Percentiles rank a stretch among this genome's conserved stretches.
These are phyloP conservation scores for Pterobdella sp. DNA, from an alignment of 2,888 invertebrate species.

Conservation along the genomic window DNA sequence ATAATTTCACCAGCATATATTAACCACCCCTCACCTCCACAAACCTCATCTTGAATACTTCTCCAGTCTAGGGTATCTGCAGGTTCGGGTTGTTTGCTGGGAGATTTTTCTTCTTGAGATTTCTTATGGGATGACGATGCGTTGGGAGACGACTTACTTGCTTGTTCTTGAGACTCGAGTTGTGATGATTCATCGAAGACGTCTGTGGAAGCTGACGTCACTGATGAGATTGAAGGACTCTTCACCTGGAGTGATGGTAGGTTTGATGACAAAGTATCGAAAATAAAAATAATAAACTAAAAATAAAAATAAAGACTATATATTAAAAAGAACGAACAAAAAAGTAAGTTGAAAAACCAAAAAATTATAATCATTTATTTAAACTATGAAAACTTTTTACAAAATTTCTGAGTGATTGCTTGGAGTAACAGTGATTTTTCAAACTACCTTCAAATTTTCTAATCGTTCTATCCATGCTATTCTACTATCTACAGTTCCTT, in stretches of 20 bases:
- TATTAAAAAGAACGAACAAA: neutral
- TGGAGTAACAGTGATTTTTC: too few species aligned
- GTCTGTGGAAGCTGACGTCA: constrained; percentile 9
- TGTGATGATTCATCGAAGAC: neutral
- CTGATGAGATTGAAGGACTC: neutral
- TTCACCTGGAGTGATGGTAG: neutral
- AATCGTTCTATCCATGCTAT: neutral
- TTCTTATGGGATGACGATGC: neutral
- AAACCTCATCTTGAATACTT: too few species aligned
- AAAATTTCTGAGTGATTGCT: neutral
- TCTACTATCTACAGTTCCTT: neutral
- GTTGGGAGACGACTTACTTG: neutral
- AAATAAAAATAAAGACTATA: neutral
- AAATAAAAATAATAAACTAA: neutral
- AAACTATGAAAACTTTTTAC: neutral
- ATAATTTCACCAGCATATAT: too few species aligned
- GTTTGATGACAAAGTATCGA: neutral
- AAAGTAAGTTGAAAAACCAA: neutral
- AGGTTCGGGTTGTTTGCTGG: neutral
- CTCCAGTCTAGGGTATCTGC: too few species aligned
- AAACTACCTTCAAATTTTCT: neutral
- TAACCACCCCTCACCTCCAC: too few species aligned
- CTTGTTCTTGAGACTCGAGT: neutral
- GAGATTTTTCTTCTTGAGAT: neutral
- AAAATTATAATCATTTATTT: neutral